Conservation (phyloP, 1,140 invertebrate genomes). For the Apis cerana region DNA sequence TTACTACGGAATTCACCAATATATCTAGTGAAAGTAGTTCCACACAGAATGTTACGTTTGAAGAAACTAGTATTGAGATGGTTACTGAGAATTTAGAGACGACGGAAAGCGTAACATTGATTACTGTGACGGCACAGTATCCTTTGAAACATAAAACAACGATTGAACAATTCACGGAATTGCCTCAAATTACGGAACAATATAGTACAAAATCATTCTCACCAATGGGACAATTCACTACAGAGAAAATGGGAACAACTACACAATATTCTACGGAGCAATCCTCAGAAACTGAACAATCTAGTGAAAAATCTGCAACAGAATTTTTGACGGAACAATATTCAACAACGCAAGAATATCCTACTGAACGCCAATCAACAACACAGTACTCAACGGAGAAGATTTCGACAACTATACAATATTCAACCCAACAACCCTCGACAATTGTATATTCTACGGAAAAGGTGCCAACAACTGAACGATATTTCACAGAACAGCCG, state of each 20-base stretch:
- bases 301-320: background rate
- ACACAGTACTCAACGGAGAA: background rate
- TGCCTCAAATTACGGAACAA: background rate
- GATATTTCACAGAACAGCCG: constrained; percentile 30
- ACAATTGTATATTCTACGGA: constrained; percentile 8
- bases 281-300: background rate
- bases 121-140: constrained; percentile 30
- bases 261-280: background rate
- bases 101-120: constrained; percentile 5
- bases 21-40: background rate
- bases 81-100: background rate
- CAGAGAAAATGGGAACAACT: constrained; percentile 2
- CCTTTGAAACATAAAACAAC: constrained; percentile 17
- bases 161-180: background rate
- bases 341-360: background rate
- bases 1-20: background rate
- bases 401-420: background rate
- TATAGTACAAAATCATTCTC: constrained; percentile 6
- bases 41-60: background rate
- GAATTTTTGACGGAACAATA: constrained; percentile 13
- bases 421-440: constrained; percentile 20
- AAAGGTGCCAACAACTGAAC: background rate
- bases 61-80: background rate
- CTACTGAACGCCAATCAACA: background rate
- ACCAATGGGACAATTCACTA: background rate